These are phyloP conservation scores for Aplidium turbinatum DNA, from an alignment of 23 tunicate species.

Conservation along the genomic window DNA sequence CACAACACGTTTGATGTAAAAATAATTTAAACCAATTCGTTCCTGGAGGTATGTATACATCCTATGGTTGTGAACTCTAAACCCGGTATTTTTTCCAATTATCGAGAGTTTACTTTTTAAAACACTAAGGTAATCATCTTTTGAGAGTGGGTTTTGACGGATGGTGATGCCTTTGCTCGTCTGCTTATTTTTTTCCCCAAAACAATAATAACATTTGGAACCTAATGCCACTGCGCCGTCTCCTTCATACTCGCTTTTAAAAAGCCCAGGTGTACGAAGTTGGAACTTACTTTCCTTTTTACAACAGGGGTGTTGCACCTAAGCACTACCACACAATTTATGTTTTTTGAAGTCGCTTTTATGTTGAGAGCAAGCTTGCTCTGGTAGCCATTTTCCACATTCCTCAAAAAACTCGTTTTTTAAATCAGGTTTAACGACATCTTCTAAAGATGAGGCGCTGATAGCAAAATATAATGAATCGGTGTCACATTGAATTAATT, in stretches of 20 bases:
- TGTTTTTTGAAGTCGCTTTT: neutral
- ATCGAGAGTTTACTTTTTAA: neutral
- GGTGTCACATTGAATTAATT: constrained; percentile 2
- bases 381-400: neutral
- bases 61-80: neutral
- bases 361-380: neutral
- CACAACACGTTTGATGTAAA: constrained; percentile 6
- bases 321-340: neutral
- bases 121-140: constrained; percentile 7
- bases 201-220: neutral
- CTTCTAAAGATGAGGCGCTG: neutral
- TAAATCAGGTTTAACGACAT: neutral
- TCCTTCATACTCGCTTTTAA: neutral
- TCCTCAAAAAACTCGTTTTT: neutral
- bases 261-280: neutral
- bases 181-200: neutral
- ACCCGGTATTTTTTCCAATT: neutral
- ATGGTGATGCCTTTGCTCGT: constrained; percentile 4
- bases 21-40: neutral
- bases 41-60: neutral
- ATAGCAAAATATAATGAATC: constrained; percentile 15
- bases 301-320: neutral
- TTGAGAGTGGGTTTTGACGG: neutral
- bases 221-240: neutral
- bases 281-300: neutral